Base-by-base conservation (phyloP, 2,888 invertebrate species). In the Tipula helvola region DNA sequence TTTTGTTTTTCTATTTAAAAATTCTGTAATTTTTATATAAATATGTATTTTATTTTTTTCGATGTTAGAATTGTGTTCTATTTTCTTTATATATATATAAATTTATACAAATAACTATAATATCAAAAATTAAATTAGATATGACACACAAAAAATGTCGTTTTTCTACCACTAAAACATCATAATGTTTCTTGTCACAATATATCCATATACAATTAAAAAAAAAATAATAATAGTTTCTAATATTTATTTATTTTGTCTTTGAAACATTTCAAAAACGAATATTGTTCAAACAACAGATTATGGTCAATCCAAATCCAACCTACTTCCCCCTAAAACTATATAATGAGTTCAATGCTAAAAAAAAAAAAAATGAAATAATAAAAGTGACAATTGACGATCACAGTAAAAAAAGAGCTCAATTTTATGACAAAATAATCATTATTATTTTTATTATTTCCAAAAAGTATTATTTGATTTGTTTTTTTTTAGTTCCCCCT, bases 401-500 rank as follows among this genome's bases (percentile, higher is more conserved):
- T 71, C 71, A 28, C 71, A 71, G 28, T 71, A 28, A 71, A 71
- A 28, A 71, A 28, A 28, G 28, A 10, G 28, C 71, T 71, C 71
- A 71, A 71, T 71, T 71, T 71, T 71, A 71, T 71, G 71, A 71
- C 71, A 71, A 71, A 71, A 71, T 28, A 12, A 71, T 28, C 52
- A 85, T 86, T 57, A 5, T 13, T 86, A 8, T 87, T 42, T 86
- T 47, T 86, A 71, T 47, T 86, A 71, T 42, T 83, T 83, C 28
- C 47, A 71, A 10, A 57, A 7, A 28, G 3, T 71, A 71, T 71
- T 28, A 71, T 71, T 71, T 71, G 4, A 71, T 28, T 41, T 28
- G 42, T 83, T 41, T 44, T 83, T 86, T 28, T 28, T 28, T 28
- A 41, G 86, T 36, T 36, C 36, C 36, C 39, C 88, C 88, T 87